Base-by-base conservation (phyloP, 92 coral and sea anemone genomes). In the Plumapathes pennacea region DNA sequence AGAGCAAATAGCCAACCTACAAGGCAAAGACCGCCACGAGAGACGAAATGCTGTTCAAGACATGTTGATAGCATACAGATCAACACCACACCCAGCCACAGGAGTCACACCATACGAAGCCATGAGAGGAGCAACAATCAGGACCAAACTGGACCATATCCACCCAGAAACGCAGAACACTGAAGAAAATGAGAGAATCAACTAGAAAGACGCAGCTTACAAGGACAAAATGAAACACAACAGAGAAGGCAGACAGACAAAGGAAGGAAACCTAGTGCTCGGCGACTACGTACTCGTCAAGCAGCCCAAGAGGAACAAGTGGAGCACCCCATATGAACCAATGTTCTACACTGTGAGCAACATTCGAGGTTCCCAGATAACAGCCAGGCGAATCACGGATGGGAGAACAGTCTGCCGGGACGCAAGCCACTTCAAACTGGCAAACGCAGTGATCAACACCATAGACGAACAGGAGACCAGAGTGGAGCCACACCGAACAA, bases 281-380 rank as follows among this genome's bases (percentile, higher is more conserved):
- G 85, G 82, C 27, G 82, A 84, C 58, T 60, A 83, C 39, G 90
- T 77, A 47, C 38, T 83, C 24, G 84, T 83, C 62, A 83, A 46
- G 31, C 79, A 72, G 24, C 45, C 22, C 31, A 60, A 20, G 30
- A 60, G 32, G 42, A 73, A 73, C 81, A 73, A 63, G 31, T 81
- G 88, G 88, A 74, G 78, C 46, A 81, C 81, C 26, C 81, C 77
- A 4, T 64, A 51, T 11, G 72, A 64, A 51, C 76, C 86, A 5
- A 45, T 71, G 31, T 79, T 79, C 29, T 79, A 55, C 32, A 40
- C 25, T 10, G 77, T 80, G 6, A 38, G 40, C 24, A 12, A 41
- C 13, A 62, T 71, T 19, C 32, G 49, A 9, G 86, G 76, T 17
- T 72, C 76, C 43, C 31, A 26, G 39, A 37, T 72, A 32, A 60